These are phyloP conservation scores for Centrocercus urophasianus DNA, from an alignment of 2,113 vertebrate genomes.

Conservation along the genomic window DNA sequence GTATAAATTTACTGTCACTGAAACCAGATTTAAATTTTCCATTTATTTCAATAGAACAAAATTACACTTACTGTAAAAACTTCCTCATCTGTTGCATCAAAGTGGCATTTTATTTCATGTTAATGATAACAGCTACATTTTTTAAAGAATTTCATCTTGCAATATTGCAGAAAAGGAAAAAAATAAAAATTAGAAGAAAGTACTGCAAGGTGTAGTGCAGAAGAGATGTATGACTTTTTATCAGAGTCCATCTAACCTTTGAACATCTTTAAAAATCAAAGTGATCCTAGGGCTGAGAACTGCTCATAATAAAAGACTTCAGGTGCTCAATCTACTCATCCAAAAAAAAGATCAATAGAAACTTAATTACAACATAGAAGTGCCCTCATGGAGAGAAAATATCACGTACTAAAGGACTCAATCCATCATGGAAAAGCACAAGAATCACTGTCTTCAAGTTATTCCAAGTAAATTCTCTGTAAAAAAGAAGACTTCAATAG, in stretches of 20 bases:
- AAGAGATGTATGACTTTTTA: background rate
- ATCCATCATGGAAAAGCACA: background rate
- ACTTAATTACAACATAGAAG: slow-evolving; percentile 12
- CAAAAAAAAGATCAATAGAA: slow-evolving; percentile 57
- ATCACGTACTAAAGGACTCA: background rate
- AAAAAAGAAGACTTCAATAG: background rate
- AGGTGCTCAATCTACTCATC: slow-evolving; percentile 38
- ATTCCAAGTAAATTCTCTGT: background rate
- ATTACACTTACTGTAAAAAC: background rate
- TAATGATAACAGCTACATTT: background rate
- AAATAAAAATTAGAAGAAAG: background rate
- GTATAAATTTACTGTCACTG: background rate
- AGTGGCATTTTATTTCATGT: background rate
- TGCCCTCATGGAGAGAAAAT: background rate
- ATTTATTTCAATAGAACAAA: background rate
- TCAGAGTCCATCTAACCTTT: slow-evolving; percentile 8
- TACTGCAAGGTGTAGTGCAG: background rate
- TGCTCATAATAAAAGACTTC: slow-evolving; percentile 41
- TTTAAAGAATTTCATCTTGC: background rate
- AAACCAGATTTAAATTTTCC: background rate
- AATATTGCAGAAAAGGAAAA: background rate
- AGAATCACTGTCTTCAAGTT: background rate
- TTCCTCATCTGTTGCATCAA: background rate
- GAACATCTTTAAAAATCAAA: slow-evolving; percentile 46
- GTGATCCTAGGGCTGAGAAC: slow-evolving; percentile 27